Percentiles rank a stretch among this genome's conserved stretches.
Conservation (phyloP, 2,113 vertebrate genomes). For the Ailuropoda melanoleuca region DNA sequence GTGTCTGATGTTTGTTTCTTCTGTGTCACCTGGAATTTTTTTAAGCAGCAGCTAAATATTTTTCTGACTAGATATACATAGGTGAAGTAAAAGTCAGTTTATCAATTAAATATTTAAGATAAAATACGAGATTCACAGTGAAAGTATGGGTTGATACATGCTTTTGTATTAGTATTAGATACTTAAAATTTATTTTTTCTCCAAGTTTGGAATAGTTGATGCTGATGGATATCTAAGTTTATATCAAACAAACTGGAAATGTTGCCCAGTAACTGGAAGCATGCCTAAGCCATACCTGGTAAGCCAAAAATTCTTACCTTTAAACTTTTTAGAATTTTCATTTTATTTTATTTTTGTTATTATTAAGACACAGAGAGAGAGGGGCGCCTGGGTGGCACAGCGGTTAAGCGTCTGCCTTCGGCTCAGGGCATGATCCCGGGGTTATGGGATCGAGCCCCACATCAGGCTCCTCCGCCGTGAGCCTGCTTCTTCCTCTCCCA, state of each 20-base stretch:
- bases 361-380: background rate
- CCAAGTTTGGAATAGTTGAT: slow-evolving; percentile 96
- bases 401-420: too few species aligned
- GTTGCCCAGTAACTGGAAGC: slow-evolving; percentile 88
- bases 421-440: too few species aligned
- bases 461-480: too few species aligned
- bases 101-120: slow-evolving; percentile 3
- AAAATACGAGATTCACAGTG: background rate
- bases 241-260: slow-evolving; percentile 96
- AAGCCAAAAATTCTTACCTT: slow-evolving; percentile 71
- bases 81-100: slow-evolving; percentile 31
- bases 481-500: too few species aligned
- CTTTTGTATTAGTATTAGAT: slow-evolving; percentile 17
- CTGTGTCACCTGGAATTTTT: background rate
- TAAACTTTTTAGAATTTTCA: slow-evolving; percentile 12
- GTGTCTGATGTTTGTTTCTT: background rate
- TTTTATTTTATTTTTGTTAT: background rate
- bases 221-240: slow-evolving; percentile 96
- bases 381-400: too few species aligned
- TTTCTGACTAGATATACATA: background rate
- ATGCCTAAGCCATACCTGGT: slow-evolving; percentile 96
- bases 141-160: background rate
- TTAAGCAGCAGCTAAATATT: slow-evolving; percentile 1
- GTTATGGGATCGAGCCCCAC: too few species aligned
- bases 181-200: slow-evolving; percentile 17